These are phyloP conservation scores for Blastobasis adustella DNA, from an alignment of 2,888 invertebrate genomes.

Conservation along the genomic window DNA sequence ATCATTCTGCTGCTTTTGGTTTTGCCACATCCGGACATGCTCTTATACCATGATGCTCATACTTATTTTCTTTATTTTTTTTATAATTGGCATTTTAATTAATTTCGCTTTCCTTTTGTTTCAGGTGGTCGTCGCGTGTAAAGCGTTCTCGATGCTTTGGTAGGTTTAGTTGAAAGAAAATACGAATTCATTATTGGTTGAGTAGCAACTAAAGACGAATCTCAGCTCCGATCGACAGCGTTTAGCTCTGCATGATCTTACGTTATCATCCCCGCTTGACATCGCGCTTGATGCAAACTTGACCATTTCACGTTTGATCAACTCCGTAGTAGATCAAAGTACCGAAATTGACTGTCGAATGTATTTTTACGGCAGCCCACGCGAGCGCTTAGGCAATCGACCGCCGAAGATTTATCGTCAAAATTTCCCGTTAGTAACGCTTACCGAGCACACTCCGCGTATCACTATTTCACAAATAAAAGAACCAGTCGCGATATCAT, in stretches of 20 bases:
- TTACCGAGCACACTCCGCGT: conserved; percentile 71
- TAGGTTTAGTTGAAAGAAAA: conserved; percentile 42
- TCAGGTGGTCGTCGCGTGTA: conserved; percentile 67
- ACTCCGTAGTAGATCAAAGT: conserved; percentile 51
- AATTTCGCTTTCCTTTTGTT: conserved; percentile 76
- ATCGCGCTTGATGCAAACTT: conserved; percentile 27
- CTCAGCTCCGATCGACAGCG: too few species aligned
- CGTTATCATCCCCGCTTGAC: conserved; percentile 15
- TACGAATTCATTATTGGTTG: too few species aligned
- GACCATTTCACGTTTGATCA: conserved; percentile 32
- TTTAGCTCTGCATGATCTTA: too few species aligned
- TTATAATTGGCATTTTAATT: conserved; percentile 70
- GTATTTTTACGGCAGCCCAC: conserved; percentile 67
- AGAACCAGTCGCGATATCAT: conserved; percentile 73
- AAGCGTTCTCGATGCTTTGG: conserved; percentile 51
- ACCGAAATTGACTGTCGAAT: conserved; percentile 64
- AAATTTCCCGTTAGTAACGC: conserved; percentile 75
- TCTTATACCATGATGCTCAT: too few species aligned
- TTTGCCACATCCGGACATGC: too few species aligned
- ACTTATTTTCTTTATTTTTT: conserved; percentile 29
- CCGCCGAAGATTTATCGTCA: conserved; percentile 70
- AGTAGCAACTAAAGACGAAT: too few species aligned
- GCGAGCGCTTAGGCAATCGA: conserved; percentile 73
- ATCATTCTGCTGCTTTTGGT: too few species aligned
- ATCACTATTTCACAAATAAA: conserved; percentile 75